Conservation (phyloP, 2,113 vertebrate species). For the Malurus cyaneus region DNA sequence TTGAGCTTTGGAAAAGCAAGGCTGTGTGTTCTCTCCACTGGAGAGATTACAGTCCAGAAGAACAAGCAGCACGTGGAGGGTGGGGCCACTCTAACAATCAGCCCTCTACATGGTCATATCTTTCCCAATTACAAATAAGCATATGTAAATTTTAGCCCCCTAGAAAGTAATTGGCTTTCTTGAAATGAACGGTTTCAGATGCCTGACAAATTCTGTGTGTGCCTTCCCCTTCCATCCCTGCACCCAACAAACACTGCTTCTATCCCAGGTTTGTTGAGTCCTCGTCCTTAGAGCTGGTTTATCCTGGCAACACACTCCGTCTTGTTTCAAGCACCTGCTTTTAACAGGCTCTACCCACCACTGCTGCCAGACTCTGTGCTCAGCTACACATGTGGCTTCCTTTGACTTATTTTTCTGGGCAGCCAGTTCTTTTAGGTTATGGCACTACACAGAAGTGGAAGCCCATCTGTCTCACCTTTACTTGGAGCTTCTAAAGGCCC, state of each 20-base stretch:
- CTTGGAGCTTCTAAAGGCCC: background rate
- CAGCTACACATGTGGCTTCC: background rate
- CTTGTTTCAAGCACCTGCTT: background rate
- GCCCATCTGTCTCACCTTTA: background rate
- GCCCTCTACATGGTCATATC: fast-evolving
- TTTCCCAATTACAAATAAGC: background rate
- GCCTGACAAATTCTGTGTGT: background rate
- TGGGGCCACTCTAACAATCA: background rate
- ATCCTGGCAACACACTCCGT: background rate
- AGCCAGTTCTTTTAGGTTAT: background rate
- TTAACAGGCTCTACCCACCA: background rate
- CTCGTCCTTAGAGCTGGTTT: background rate
- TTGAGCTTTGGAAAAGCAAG: background rate
- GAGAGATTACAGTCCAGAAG: background rate
- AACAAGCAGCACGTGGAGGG: background rate
- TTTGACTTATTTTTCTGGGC: background rate
- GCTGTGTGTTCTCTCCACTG: background rate
- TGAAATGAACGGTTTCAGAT: background rate
- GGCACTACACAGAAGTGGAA: background rate
- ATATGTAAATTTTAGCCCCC: background rate
- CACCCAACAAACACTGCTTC: background rate
- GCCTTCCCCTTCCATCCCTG: background rate
- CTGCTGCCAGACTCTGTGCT: background rate
- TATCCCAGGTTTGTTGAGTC: background rate
- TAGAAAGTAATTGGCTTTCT: background rate